A percentile compares a stretch with the other conserved stretches of the same genome.
These are phyloP conservation scores for Drosophila pandora DNA, from an alignment of 1,140 invertebrate species.

Conservation along the genomic window DNA sequence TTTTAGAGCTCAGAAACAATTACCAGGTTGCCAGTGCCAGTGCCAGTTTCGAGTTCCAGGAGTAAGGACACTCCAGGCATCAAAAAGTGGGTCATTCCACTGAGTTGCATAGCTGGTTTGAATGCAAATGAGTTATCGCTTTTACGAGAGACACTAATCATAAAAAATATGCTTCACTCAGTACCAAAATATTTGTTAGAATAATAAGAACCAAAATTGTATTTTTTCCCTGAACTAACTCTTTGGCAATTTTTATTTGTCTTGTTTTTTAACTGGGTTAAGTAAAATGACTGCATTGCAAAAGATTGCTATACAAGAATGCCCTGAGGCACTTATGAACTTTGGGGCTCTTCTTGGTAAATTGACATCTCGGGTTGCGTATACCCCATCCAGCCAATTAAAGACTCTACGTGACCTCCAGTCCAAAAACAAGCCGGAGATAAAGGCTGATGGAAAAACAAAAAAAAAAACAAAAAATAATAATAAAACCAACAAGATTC, in stretches of 20 bases:
- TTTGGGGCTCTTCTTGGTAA: conserved; percentile 47
- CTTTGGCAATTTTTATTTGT: neutral
- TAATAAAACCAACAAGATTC: conserved; percentile 19
- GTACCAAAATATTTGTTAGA: neutral
- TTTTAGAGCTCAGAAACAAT: conserved; percentile 20
- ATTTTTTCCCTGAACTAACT: neutral
- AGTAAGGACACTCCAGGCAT: conserved; percentile 38
- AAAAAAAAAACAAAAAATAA: conserved; percentile 17
- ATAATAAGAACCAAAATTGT: neutral
- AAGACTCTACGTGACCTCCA: conserved; percentile 59
- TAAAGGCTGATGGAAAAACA: conserved; percentile 28
- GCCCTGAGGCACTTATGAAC: conserved; percentile 51
- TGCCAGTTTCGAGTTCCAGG: conserved; percentile 15
- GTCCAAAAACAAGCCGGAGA: conserved; percentile 17
- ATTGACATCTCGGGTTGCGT: conserved; percentile 47
- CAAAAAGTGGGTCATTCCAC: conserved; percentile 15
- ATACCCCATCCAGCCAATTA: conserved; percentile 61
- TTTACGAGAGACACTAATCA: conserved; percentile 16
- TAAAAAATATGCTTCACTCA: neutral
- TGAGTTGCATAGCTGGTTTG: neutral
- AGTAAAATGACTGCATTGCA: conserved; percentile 24
- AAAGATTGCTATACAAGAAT: conserved; percentile 30
- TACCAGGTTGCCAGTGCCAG: conserved; percentile 20
- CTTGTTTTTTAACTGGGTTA: conserved; percentile 20
- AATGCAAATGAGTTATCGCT: conserved; percentile 31